Evolutionary conservation across 2,113 vertebrate genomes (phyloP).

Genomic region (Okapia johnstoni): DNA sequence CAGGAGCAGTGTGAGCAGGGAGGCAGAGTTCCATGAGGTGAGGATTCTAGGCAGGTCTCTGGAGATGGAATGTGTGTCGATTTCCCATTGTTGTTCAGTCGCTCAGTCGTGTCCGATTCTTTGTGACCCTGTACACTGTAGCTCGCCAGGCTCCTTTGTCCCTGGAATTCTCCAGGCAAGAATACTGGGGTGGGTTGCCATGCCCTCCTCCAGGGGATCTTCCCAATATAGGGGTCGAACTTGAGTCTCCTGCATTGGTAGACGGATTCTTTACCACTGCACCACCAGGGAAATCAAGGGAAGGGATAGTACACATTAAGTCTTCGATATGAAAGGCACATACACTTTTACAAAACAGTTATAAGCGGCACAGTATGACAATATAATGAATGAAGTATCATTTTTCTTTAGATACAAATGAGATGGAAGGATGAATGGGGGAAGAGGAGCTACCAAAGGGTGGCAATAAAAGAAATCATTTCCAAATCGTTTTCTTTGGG

Average conservation of each 20-base stretch:
- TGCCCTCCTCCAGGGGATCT: neutral
- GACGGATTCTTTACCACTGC: neutral
- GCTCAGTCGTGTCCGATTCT: neutral
- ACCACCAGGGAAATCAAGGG: neutral
- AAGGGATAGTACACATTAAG: neutral
- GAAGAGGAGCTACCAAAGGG: slow-evolving; percentile 23
- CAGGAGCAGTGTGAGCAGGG: neutral
- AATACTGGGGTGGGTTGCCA: neutral
- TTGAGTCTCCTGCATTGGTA: neutral
- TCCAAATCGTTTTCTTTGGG: slow-evolving; percentile 53
- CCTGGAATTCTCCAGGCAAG: neutral
- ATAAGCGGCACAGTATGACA: neutral
- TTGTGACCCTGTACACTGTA: neutral
- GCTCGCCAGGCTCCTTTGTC: neutral
- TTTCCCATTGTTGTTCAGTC: neutral
- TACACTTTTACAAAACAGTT: neutral
- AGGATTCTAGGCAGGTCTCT: neutral
- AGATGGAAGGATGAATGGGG: slow-evolving; percentile 25
- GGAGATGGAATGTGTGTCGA: neutral
- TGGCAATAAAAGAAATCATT: slow-evolving; percentile 46
- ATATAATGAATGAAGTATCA: slow-evolving; percentile 7
- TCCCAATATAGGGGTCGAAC: neutral
- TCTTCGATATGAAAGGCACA: neutral
- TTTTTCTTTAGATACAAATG: slow-evolving; percentile 52
- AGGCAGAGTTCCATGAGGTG: neutral